Percentiles rank a stretch among this genome's conserved stretches.
phyloP scores from a whole-genome alignment of 2,113 vertebrate genomes.

The Pollachius pollachius region DNA sequence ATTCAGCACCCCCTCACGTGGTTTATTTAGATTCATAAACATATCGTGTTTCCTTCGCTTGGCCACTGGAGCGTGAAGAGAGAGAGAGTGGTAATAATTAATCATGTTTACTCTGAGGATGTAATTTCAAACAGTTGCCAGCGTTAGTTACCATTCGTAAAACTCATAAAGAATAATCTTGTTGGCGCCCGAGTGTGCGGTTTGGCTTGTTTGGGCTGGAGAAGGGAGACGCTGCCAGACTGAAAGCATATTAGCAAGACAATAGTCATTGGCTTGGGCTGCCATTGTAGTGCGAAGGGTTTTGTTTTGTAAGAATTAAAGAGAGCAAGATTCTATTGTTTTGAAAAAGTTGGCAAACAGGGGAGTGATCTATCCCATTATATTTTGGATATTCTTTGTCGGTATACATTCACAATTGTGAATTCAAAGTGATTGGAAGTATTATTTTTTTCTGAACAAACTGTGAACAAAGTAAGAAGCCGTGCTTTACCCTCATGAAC shows the following conservation, averaged over 20 bases:
- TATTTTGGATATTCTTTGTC: too few species aligned
- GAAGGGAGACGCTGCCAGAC: conserved; percentile 34
- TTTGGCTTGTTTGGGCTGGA: conserved; percentile 20
- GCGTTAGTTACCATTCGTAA: conserved; percentile 52
- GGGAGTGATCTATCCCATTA: too few species aligned
- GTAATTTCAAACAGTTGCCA: conserved; percentile 55
- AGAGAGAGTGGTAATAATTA: conserved; percentile 50
- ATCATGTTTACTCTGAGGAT: conserved; percentile 48
- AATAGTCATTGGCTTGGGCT: conserved; percentile 32
- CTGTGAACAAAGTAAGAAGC: too few species aligned
- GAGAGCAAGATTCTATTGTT: too few species aligned
- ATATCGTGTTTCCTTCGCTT: conserved; percentile 40
- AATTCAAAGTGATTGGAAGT: too few species aligned
- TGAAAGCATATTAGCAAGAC: conserved; percentile 38
- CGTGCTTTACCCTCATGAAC: too few species aligned
- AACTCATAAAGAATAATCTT: conserved; percentile 49
- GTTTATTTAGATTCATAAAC: conserved; percentile 49
- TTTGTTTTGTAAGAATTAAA: conserved; percentile 3
- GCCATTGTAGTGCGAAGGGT: conserved; percentile 32
- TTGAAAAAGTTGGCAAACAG: too few species aligned
- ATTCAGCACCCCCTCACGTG: conserved; percentile 17
- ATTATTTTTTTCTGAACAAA: too few species aligned
- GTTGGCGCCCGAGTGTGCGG: conserved; percentile 40
- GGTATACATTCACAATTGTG: too few species aligned
- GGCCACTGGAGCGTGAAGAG: conserved; percentile 28